phyloP scores from a whole-genome alignment of 2,797 vertebrate species.

The Avahi laniger region DNA sequence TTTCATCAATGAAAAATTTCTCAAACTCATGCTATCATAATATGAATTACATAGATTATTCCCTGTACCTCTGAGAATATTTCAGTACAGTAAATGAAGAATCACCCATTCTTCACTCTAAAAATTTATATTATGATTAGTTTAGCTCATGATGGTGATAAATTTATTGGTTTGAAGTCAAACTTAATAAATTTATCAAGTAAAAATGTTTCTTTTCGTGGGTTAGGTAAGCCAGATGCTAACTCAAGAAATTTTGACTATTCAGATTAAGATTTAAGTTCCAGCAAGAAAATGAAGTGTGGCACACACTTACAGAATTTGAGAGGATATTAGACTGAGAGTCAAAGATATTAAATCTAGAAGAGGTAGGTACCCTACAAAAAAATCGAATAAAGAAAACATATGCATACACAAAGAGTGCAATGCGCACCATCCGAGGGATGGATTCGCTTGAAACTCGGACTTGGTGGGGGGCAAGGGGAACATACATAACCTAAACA shows the following conservation, averaged over 20 bases:
- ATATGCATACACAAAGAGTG: too few relatives aligned
- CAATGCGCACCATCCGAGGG: too few relatives aligned
- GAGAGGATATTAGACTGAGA: neutral
- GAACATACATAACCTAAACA: too few relatives aligned
- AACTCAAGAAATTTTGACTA: neutral
- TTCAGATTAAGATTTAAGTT: slow-evolving; percentile 21
- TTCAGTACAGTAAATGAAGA: neutral
- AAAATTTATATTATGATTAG: neutral
- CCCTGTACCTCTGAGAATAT: neutral
- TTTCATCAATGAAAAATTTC: neutral
- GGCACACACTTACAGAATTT: neutral
- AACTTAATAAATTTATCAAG: neutral
- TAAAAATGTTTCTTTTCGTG: neutral
- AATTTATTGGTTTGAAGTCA: neutral
- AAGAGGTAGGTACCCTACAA: neutral
- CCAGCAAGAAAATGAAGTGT: neutral
- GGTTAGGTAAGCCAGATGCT: neutral
- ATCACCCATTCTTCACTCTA: neutral
- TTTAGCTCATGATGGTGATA: neutral
- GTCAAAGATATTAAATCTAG: neutral
- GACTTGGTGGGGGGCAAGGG: too few relatives aligned
- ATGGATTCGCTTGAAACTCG: too few relatives aligned
- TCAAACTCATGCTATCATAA: neutral
- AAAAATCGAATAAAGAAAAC: neutral
- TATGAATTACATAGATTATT: neutral